phyloP scores from a whole-genome alignment of 2,888 invertebrate species.

The Oscheius sp. region DNA sequence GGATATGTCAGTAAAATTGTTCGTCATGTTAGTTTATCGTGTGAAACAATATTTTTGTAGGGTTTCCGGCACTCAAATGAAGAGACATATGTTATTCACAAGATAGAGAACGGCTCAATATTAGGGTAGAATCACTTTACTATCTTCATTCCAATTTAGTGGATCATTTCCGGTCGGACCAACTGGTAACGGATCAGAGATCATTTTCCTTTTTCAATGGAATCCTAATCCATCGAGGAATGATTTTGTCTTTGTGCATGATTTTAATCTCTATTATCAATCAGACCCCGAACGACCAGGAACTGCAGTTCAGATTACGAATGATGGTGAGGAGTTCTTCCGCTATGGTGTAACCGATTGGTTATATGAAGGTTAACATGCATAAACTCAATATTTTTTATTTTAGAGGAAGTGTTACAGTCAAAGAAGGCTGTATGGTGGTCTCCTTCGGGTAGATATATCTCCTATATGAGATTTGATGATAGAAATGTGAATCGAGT shows the following conservation, averaged over 20 bases:
- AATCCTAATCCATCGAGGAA: conserved; percentile 40
- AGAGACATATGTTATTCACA: conserved; percentile 34
- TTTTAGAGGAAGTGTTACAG: conserved; percentile 58
- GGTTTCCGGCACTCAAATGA: conserved; percentile 47
- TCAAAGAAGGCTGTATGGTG: conserved; percentile 55
- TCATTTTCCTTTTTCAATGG: conserved; percentile 48
- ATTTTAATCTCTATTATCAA: conserved; percentile 55
- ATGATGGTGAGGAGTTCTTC: conserved; percentile 40
- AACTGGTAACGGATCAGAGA: conserved; percentile 36
- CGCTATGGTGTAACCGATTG: conserved; percentile 53
- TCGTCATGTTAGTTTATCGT: conserved; percentile 28
- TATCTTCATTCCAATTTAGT: conserved; percentile 20
- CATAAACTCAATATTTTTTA: neutral
- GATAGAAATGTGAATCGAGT: conserved; percentile 54
- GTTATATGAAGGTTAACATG: conserved; percentile 49
- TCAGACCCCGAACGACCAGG: conserved; percentile 47
- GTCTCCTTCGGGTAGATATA: conserved; percentile 53
- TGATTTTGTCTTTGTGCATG: conserved; percentile 47
- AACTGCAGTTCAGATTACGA: conserved; percentile 41
- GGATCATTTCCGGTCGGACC: conserved; percentile 37
- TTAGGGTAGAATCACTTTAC: neutral
- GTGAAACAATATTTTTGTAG: conserved; percentile 19
- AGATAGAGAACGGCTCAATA: conserved; percentile 33
- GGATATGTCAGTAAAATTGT: conserved; percentile 30
- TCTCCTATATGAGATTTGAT: conserved; percentile 50